Conservation (phyloP, 2,888 invertebrate genomes). For the Eurytoma adleriae region DNA sequence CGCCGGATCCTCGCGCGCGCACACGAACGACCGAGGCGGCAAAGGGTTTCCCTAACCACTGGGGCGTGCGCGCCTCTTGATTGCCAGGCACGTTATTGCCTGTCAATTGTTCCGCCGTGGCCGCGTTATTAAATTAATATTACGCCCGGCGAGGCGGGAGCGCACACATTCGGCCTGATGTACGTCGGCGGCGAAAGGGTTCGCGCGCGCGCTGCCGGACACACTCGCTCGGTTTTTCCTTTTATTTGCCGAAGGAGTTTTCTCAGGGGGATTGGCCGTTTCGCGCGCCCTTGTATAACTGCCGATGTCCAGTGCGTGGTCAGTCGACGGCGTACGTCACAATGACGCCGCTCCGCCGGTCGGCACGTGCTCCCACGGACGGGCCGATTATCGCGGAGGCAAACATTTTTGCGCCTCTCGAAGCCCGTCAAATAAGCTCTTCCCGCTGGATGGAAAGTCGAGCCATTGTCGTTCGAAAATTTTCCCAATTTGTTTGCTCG, state of each 20-base stretch:
- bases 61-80: conserved; percentile 67
- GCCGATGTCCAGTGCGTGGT: conserved; percentile 42
- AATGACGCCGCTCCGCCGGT: conserved; percentile 4
- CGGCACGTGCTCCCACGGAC: conserved; percentile 18
- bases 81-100: conserved; percentile 73
- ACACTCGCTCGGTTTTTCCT: conserved; percentile 65
- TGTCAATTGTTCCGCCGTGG: conserved; percentile 71
- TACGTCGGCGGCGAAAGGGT: conserved; percentile 11
- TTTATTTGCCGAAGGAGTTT: conserved; percentile 66
- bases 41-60: conserved; percentile 64
- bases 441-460: no score
- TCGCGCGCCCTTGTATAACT: not conserved
- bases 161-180: not conserved
- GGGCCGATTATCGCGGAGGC: not conserved
- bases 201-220: conserved; percentile 2
- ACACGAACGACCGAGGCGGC: not conserved
- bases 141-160: conserved; percentile 59
- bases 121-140: conserved; percentile 75
- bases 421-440: no score
- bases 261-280: conserved; percentile 68
- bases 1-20: conserved; percentile 40
- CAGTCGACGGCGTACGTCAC: conserved; percentile 38
- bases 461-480: no score
- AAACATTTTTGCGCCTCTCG: not conserved
- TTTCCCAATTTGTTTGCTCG: not conserved